phyloP scores from a whole-genome alignment of 1,140 invertebrate species.

The Vollenhovia emeryi region DNA sequence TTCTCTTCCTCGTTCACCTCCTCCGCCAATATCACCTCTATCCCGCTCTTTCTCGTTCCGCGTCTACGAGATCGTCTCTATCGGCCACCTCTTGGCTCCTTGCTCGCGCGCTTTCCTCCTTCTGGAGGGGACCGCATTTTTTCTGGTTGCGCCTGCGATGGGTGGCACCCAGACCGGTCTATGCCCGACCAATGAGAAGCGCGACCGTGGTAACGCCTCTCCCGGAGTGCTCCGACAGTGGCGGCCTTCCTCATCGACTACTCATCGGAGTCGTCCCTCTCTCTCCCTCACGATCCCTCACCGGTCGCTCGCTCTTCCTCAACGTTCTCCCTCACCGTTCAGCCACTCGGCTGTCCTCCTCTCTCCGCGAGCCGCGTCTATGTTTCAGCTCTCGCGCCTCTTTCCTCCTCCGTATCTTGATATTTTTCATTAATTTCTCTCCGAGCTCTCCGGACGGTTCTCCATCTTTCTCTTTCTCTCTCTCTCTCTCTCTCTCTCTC shows the following conservation, averaged over 20 bases:
- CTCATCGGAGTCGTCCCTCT: conserved; percentile 64
- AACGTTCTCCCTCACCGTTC: conserved; percentile 29
- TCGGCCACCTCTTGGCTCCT: conserved; percentile 66
- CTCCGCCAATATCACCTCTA: conserved; percentile 10
- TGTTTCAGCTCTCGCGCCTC: conserved; percentile 16
- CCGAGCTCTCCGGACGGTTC: conserved; percentile 18
- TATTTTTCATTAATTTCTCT: conserved; percentile 61
- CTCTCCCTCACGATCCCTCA: not conserved
- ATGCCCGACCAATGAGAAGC: conserved; percentile 77
- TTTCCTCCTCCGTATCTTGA: conserved; percentile 49
- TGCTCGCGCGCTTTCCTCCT: conserved; percentile 74
- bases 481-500: not conserved
- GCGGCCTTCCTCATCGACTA: conserved; percentile 74
- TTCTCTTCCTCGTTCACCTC: conserved; percentile 13
- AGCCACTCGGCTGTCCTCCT: not conserved
- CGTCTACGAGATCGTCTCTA: conserved; percentile 42
- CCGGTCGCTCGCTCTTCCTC: conserved; percentile 37
- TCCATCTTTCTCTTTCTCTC: conserved; percentile 7
- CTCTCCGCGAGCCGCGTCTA: not conserved
- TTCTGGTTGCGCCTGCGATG: conserved; percentile 80
- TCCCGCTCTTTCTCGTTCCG: conserved; percentile 16
- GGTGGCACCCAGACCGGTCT: conserved; percentile 77
- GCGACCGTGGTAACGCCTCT: conserved; percentile 76
- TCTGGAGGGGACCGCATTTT: conserved; percentile 75
- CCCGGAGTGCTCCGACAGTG: conserved; percentile 73